These are phyloP conservation scores for Callimorpha dominula DNA, from an alignment of 2,888 invertebrate species.

Conservation along the genomic window DNA sequence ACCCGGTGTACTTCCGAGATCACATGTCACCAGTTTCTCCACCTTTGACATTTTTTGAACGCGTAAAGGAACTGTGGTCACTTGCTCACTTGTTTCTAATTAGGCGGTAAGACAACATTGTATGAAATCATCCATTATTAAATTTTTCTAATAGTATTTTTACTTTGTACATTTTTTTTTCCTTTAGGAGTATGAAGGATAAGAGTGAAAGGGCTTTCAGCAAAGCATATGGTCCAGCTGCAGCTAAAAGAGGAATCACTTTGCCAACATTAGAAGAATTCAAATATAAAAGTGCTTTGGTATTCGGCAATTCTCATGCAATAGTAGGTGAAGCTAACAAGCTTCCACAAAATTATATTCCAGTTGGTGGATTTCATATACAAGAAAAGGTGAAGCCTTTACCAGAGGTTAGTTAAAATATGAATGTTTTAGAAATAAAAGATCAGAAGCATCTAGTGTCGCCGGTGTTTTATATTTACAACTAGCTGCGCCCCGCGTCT, in stretches of 20 bases:
- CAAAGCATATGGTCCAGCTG: constrained; percentile 39
- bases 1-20: constrained; percentile 65
- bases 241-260: constrained; percentile 47
- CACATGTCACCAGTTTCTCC: constrained; percentile 40
- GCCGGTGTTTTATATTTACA: no score
- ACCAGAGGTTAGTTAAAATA: constrained; percentile 36
- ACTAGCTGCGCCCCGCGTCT: no score
- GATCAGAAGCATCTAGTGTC: background rate
- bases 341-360: constrained; percentile 44
- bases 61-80: constrained; percentile 49
- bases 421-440: background rate
- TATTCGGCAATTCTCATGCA: constrained; percentile 69
- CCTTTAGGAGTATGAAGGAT: constrained; percentile 29
- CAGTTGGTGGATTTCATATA: constrained; percentile 38
- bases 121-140: background rate
- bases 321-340: constrained; percentile 58
- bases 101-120: background rate
- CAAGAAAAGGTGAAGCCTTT: constrained; percentile 35
- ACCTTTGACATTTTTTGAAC: constrained; percentile 54
- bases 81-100: background rate
- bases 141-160: background rate
- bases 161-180: constrained; percentile 11
- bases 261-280: constrained; percentile 59
- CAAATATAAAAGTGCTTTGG: constrained; percentile 62
- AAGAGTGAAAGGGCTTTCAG: constrained; percentile 31